A percentile compares a stretch with the other conserved stretches of the same genome.
Conservation (phyloP, 2,797 vertebrate species). For the Caiman crocodilus region DNA sequence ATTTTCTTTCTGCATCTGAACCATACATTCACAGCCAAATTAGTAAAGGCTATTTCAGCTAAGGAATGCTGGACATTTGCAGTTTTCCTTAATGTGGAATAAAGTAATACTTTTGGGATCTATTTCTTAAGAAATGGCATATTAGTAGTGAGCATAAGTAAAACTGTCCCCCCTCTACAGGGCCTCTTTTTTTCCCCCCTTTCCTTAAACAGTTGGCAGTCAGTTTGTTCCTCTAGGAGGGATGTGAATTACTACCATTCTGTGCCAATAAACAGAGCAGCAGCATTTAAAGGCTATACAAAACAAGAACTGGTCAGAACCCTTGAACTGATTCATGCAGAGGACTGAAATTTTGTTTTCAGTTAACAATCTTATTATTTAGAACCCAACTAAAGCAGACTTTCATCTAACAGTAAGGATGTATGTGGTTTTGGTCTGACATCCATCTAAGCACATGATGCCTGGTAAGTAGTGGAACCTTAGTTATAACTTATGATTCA, state of each 20-base stretch:
- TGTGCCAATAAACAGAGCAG: constrained; percentile 26
- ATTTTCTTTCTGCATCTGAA: neutral
- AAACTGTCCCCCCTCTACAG: neutral
- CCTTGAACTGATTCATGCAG: neutral
- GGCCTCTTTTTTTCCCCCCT: constrained; percentile 44
- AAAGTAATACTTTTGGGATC: constrained; percentile 17
- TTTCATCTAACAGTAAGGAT: constrained; percentile 42
- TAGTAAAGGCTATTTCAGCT: neutral
- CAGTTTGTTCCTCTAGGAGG: constrained; percentile 43
- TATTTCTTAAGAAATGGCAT: neutral
- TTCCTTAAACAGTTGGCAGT: constrained; percentile 78
- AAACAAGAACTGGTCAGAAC: neutral
- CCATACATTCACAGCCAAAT: neutral
- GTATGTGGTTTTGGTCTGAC: constrained; percentile 60
- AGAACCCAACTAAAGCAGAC: neutral
- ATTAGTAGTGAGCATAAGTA: neutral
- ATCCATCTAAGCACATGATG: constrained; percentile 49
- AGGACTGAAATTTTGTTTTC: neutral
- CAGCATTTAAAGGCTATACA: neutral
- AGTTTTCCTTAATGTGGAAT: constrained; percentile 36
- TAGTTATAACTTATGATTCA: constrained; percentile 47
- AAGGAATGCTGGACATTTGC: neutral
- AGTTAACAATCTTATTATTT: neutral
- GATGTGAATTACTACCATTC: constrained; percentile 31
- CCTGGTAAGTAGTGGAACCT: constrained; percentile 53